Percentiles rank a stretch among this genome's conserved stretches.
Conservation (phyloP, 2,888 invertebrate species). For the Drosophila antonietae region DNA sequence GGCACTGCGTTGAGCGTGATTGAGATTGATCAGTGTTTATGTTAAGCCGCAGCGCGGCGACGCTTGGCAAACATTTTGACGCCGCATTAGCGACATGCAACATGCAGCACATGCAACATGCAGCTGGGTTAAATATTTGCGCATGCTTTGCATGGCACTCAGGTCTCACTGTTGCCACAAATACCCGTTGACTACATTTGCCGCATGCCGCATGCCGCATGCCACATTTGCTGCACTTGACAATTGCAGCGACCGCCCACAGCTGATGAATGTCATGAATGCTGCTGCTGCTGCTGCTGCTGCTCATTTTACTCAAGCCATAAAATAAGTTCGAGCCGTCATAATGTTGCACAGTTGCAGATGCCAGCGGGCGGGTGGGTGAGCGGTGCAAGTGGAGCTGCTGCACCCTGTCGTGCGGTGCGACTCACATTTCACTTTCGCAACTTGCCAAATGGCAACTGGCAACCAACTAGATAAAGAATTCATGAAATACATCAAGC, state of each 20-base stretch:
- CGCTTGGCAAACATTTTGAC: conserved; percentile 28
- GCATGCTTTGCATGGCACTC: conserved; percentile 34
- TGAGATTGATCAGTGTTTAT: conserved; percentile 58
- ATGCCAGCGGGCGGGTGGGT: neutral
- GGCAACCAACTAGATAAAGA: conserved; percentile 61
- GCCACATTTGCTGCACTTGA: conserved; percentile 9
- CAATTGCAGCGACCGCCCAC: conserved; percentile 38
- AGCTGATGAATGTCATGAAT: neutral
- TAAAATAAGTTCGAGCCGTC: conserved; percentile 57
- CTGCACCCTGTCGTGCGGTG: conserved; percentile 19
- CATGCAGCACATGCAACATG: conserved; percentile 18
- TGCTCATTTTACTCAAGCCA: conserved; percentile 36
- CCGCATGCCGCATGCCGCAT: conserved; percentile 17
- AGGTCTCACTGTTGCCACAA: conserved; percentile 11
- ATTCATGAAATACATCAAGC: conserved; percentile 69
- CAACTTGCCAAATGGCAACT: conserved; percentile 60
- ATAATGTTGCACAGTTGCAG: conserved; percentile 48
- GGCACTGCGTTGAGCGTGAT: conserved; percentile 20
- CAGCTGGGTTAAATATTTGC: conserved; percentile 40
- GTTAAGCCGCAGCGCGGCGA: conserved; percentile 39
- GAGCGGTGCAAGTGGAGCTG: conserved; percentile 19
- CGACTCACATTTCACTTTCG: conserved; percentile 69
- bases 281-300: conserved; percentile 1
- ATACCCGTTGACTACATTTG: conserved; percentile 25
- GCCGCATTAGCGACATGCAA: conserved; percentile 23